These are phyloP conservation scores for Enoplosus armatus DNA, from an alignment of 2,797 vertebrate species.

Conservation along the genomic window DNA sequence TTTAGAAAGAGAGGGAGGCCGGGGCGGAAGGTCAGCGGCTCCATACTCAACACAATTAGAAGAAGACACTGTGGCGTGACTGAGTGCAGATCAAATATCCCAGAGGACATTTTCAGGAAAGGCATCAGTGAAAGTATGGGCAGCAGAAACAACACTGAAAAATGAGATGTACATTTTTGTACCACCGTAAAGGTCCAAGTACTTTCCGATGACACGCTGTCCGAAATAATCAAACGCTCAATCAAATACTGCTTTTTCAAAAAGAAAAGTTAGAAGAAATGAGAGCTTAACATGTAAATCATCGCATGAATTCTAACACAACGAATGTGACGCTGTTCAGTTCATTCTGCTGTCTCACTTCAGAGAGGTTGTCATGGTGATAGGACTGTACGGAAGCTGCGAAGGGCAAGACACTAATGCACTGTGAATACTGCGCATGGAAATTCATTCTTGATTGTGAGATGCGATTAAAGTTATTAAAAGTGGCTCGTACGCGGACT, in stretches of 20 bases:
- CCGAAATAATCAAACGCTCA: not conserved
- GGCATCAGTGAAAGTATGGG: not conserved
- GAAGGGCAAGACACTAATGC: no score
- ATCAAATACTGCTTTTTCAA: not conserved
- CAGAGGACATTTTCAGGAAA: conserved; percentile 37
- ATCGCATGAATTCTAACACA: no score
- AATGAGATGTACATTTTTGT: not conserved
- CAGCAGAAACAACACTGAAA: not conserved
- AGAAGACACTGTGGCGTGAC: conserved; percentile 61
- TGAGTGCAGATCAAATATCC: conserved; percentile 47
- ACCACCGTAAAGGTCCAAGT: not conserved
- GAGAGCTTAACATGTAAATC: no score
- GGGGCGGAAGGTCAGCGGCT: conserved; percentile 76
- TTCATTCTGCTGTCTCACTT: no score
- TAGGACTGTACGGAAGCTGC: no score
- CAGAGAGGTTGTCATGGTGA: no score
- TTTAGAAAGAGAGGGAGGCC: conserved; percentile 33
- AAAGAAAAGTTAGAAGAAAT: no score
- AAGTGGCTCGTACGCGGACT: no score
- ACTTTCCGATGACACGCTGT: not conserved
- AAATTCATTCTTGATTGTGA: no score
- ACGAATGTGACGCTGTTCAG: no score
- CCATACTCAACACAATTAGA: conserved; percentile 62
- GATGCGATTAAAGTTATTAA: no score
- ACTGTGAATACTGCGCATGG: no score